These are phyloP conservation scores for Amphiduros pacificus DNA, from an alignment of 2,888 invertebrate genomes.

Conservation along the genomic window DNA sequence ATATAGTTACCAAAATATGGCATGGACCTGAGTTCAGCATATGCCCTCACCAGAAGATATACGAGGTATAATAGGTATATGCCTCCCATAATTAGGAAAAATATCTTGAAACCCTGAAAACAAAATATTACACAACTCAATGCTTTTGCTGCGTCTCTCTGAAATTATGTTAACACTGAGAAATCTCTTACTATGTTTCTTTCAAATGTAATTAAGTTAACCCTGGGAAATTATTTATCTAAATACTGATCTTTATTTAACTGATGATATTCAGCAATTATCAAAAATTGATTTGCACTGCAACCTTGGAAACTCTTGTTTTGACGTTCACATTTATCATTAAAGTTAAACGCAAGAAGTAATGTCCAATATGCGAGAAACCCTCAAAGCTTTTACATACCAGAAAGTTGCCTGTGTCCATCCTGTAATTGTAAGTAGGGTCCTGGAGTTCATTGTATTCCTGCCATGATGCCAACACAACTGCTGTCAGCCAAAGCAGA, in stretches of 20 bases:
- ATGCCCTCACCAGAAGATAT: conserved; percentile 83
- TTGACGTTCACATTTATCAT: no score
- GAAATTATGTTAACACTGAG: no score
- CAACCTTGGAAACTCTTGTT: no score
- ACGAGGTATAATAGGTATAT: conserved; percentile 84
- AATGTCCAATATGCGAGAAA: no score
- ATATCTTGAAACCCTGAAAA: conserved; percentile 83
- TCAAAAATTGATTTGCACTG: no score
- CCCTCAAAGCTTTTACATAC: conserved; percentile 34
- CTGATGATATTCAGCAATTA: no score
- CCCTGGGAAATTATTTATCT: no score
- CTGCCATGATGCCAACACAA: conserved; percentile 87
- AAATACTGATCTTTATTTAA: no score
- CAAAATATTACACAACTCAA: background rate
- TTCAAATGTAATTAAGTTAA: no score
- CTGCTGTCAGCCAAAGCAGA: conserved; percentile 82
- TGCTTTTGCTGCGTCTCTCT: no score
- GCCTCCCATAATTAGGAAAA: conserved; percentile 83
- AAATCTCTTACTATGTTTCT: no score
- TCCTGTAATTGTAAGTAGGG: conserved; percentile 88
- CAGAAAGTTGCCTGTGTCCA: conserved; percentile 67
- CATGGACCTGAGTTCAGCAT: conserved; percentile 93
- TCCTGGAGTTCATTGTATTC: conserved; percentile 84
- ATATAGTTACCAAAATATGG: conserved; percentile 87
- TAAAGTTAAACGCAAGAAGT: no score